phyloP scores from a whole-genome alignment of 1,140 invertebrate genomes.

The Conus betulinus region DNA sequence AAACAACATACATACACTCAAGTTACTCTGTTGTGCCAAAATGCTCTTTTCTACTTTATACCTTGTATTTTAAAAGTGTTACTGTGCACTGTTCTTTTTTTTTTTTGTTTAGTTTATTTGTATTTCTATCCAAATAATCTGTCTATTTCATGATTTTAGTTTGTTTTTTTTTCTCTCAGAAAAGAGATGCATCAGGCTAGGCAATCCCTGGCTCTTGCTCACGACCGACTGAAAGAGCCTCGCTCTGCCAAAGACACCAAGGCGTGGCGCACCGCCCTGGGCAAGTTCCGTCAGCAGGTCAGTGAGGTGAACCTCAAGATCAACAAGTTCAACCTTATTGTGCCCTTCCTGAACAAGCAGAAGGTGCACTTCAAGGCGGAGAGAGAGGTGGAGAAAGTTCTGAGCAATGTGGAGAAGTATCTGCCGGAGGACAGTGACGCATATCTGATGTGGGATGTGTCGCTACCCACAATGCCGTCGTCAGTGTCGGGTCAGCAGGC shows the following conservation, averaged over 20 bases:
- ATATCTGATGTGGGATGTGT: not conserved
- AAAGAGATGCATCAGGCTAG: slow-evolving; percentile 82
- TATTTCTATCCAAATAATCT: too few relatives aligned
- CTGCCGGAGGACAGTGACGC: slow-evolving; percentile 32
- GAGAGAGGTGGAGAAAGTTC: slow-evolving; percentile 45
- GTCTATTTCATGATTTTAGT: too few relatives aligned
- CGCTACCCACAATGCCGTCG: not conserved
- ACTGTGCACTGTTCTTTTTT: too few relatives aligned
- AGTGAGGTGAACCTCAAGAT: slow-evolving; percentile 83
- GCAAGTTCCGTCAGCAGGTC: slow-evolving; percentile 77
- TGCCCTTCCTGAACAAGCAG: slow-evolving; percentile 88
- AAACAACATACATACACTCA: too few relatives aligned
- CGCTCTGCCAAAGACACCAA: slow-evolving; percentile 76
- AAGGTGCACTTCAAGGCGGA: slow-evolving; percentile 79
- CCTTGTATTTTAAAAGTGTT: too few relatives aligned
- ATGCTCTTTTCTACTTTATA: too few relatives aligned
- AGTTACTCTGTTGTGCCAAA: too few relatives aligned
- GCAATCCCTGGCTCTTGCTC: slow-evolving; percentile 62
- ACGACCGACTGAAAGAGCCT: slow-evolving; percentile 80
- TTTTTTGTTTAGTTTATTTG: too few relatives aligned
- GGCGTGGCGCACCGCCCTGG: slow-evolving; percentile 80
- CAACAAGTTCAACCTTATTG: slow-evolving; percentile 88
- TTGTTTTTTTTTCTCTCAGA: slow-evolving; percentile 44
- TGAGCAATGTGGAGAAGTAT: slow-evolving; percentile 47
- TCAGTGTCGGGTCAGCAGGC: not conserved